Base-by-base conservation (phyloP, 2,888 invertebrate genomes). In the Lasius fuliginosus region DNA sequence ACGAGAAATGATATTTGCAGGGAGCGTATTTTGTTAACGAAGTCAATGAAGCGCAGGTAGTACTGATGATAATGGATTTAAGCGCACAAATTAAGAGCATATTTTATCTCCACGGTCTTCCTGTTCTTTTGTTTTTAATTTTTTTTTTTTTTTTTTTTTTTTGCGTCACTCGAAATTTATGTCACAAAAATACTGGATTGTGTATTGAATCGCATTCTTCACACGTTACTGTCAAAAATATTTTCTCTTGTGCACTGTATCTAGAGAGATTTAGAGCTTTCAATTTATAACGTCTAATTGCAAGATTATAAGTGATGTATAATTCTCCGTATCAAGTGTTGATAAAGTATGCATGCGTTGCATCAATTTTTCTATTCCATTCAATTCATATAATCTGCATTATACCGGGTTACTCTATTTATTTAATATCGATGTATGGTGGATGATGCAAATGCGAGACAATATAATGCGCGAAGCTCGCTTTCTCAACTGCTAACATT, bases 351-450 rank as follows among this genome's bases (percentile, higher is more conserved):
- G 9, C 18, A 62, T 3, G n/a, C 46, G 15, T 73, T 40, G 18
- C 3, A 73, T 40, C 9, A 58, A 27, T 60, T 73, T n/a, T 64
- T 1, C n/a, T 23, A 30, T n/a, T n/a, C 42, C n/a, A 12, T 64
- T 75, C 75, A 46, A 75, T 75, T 75, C 30, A 46, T 64, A 23
- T 36, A 23, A 75, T 64, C 64, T 64, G 46, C 3, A 64, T 64
- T 49, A 42, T 75, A 46, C 33, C 30, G 30, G 15, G 30, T 30
- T 0, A 9, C n/a, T 42, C 33, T 46, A 75, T 75, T 75, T 75
- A 46, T 46, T 4, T 46, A 33, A 75, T 49, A 46, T 46, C 33
- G 33, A 46, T 46, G n/a, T 46, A 42, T 23, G 33, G 33, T 46
- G 74, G n/a, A 27, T 64, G 46, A 64, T 75, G 33, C 64, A 64